Percentiles rank a stretch among this genome's conserved stretches.
Evolutionary conservation across 1,140 invertebrate species (phyloP).

Genomic region (Euschistus heros): DNA sequence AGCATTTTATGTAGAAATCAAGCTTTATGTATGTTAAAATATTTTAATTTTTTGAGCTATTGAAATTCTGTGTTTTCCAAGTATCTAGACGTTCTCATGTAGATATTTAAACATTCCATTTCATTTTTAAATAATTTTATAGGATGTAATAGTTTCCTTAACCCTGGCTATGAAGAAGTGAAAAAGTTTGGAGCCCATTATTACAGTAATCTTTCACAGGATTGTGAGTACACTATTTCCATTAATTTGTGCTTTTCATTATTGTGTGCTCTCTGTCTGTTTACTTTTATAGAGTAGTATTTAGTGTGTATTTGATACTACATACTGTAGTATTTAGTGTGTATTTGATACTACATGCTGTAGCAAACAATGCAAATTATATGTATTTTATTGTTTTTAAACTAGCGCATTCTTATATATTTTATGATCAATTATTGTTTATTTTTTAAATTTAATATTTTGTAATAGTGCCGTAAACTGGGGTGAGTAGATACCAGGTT

Average conservation of each 20-base stretch:
- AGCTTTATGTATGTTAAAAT: not conserved
- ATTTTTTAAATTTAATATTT: too few species aligned
- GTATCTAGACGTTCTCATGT: not conserved
- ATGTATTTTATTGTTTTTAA: too few species aligned
- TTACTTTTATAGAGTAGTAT: too few species aligned
- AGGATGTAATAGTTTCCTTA: conserved; percentile 18
- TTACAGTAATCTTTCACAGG: conserved; percentile 12
- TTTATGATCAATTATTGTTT: too few species aligned
- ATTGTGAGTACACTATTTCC: conserved; percentile 2
- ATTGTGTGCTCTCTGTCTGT: too few species aligned
- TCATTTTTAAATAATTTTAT: conserved; percentile 9
- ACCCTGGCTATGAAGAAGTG: conserved; percentile 23
- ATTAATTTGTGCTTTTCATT: not conserved
- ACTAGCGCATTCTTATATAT: too few species aligned
- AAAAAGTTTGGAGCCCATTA: not conserved
- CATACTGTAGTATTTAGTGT: too few species aligned
- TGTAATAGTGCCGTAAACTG: too few species aligned
- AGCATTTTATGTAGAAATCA: not conserved
- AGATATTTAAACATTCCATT: conserved; percentile 1
- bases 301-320: too few species aligned
- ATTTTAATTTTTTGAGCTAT: not conserved
- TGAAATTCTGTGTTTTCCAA: not conserved
- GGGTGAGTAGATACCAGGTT: too few species aligned
- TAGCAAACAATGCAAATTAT: too few species aligned
- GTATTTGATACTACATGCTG: too few species aligned